Conservation (phyloP, 2,113 vertebrate species). For the Tyto alba region DNA sequence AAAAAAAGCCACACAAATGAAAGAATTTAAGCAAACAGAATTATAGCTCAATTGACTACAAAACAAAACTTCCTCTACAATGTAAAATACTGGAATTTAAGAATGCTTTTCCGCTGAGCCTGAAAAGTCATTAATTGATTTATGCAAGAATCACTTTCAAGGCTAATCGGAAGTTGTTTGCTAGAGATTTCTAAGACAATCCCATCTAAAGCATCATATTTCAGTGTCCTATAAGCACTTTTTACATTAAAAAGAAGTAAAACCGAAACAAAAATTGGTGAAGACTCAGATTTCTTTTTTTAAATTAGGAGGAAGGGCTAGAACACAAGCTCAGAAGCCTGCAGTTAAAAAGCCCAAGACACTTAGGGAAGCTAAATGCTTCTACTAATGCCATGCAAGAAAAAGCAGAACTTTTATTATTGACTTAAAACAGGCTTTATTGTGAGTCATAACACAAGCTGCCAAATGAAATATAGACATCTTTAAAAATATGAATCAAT, state of each 20-base stretch:
- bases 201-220: background rate
- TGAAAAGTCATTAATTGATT: background rate
- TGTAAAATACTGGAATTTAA: background rate
- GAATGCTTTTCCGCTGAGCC: background rate
- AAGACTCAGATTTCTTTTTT: background rate
- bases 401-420: background rate
- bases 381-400: background rate
- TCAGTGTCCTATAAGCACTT: background rate
- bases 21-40: conserved; percentile 21
- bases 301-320: background rate
- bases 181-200: background rate
- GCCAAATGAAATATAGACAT: background rate
- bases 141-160: background rate
- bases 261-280: background rate
- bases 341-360: background rate
- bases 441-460: background rate
- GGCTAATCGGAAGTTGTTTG: background rate
- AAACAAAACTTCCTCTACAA: background rate
- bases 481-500: background rate
- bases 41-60: background rate
- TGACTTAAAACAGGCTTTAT: background rate
- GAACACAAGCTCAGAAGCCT: background rate
- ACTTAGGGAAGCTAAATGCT: background rate
- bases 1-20: background rate
- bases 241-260: background rate